Evolutionary conservation across 2,888 invertebrate genomes (phyloP), one percentile per base, ranked within the genome.

Genomic region (Tholera decimalis): DNA sequence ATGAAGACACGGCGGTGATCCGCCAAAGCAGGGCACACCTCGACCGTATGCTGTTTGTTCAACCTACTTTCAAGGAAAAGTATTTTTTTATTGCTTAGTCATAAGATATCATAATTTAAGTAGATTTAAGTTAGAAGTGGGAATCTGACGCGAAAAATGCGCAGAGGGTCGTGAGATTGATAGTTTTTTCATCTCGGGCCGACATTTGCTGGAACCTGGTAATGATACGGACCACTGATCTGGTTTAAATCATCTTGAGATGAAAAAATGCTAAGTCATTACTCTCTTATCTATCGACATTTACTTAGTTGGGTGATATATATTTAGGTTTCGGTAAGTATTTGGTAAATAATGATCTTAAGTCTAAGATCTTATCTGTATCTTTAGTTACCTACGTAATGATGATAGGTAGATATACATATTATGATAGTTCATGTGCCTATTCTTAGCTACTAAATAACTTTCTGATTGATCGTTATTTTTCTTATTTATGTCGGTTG

Each of bases 191-290:
- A 85, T 86, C 78, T 78, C 77, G 79, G 80, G 62, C 83, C 79
- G 87, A 85, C 87, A 80, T 78, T 83, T 83, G 77, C 73, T 83
- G 63, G 81, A 83, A 80, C 78, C 81, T 86, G 83, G 84, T 89
- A 89, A 91, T 90, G 89, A 89, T 89, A 86, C 86, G 90, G 87
- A 84, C 85, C 88, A 86, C 80, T 89, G 90, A 85, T 84, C 86
- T 87, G 85, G 83, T 87, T 86, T 84, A 85, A 83, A 86, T 78
- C 84, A 85, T 80, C 83, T 80, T 80, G 55, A 65, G 71, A 69
- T 62, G 61, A 76, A 82, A 83, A 88, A 83, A 74, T 85, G 87
- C 80, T 67, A 60, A 70, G 75, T 89, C 89, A 89, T 84, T 67
- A 82, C 71, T 77, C 79, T 74, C 68, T 63, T 59, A 60, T 57